Evolutionary conservation across 2,888 invertebrate genomes (phyloP).

Genomic region (Diarsia rubi): DNA sequence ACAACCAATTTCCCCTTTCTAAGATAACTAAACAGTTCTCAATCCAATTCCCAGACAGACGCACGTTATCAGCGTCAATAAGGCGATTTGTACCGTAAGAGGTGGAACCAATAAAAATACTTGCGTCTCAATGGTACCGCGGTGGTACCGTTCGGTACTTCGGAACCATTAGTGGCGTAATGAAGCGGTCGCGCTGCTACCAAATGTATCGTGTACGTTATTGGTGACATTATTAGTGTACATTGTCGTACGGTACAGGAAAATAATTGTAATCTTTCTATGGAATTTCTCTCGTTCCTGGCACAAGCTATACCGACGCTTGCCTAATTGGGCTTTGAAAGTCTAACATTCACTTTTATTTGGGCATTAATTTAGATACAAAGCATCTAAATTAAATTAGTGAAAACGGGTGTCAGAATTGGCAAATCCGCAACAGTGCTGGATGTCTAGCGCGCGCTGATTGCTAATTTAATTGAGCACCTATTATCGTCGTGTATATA

Average conservation of each 20-base stretch:
- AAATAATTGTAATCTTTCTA: neutral
- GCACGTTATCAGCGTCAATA: conserved; percentile 56
- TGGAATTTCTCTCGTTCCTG: neutral
- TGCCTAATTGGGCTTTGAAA: neutral
- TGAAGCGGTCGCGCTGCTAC: conserved; percentile 74
- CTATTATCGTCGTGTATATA: neutral
- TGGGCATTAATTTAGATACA: neutral
- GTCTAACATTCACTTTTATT: neutral
- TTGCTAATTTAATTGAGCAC: neutral
- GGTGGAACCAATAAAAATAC: conserved; percentile 59
- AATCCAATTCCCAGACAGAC: conserved; percentile 21
- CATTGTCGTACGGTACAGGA: conserved; percentile 57
- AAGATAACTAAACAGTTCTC: conserved; percentile 16
- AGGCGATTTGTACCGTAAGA: conserved; percentile 66
- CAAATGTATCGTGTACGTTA: conserved; percentile 71
- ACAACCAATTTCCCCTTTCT: neutral
- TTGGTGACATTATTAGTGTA: conserved; percentile 60
- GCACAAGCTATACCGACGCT: neutral
- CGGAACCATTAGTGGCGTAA: conserved; percentile 65
- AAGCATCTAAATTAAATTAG: too few species aligned
- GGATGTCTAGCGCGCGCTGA: neutral
- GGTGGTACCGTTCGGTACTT: conserved; percentile 39
- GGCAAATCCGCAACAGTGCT: neutral
- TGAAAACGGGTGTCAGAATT: neutral
- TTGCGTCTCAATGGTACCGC: conserved; percentile 60